These are phyloP conservation scores for Microtus richardsoni DNA, from an alignment of 2,113 vertebrate species.

Conservation along the genomic window DNA sequence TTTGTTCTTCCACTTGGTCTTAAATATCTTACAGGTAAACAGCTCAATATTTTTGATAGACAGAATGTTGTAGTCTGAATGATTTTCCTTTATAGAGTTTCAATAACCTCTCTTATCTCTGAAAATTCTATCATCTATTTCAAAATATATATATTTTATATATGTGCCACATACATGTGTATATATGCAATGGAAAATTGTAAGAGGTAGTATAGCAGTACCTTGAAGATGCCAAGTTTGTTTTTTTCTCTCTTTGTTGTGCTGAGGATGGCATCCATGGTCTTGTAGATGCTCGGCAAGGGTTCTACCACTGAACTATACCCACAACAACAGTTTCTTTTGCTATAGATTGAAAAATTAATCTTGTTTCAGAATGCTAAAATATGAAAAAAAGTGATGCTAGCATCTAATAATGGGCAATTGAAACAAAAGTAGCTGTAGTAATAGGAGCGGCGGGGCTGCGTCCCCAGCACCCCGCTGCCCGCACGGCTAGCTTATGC, in stretches of 20 bases:
- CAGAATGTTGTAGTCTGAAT: background rate
- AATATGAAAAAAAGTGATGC: conserved; percentile 20
- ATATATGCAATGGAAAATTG: background rate
- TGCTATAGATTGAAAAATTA: background rate
- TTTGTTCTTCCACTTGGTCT: background rate
- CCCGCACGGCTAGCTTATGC: too few relatives aligned
- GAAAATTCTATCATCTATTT: background rate
- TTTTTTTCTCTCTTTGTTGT: background rate
- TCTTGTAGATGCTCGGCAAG: background rate
- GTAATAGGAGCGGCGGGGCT: too few relatives aligned
- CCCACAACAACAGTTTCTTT: background rate
- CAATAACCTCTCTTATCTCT: background rate
- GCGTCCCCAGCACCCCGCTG: too few relatives aligned
- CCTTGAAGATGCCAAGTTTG: background rate
- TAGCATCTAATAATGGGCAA: background rate
- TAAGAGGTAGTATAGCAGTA: background rate
- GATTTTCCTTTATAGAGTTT: background rate
- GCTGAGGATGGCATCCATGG: background rate
- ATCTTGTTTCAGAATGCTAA: conserved; percentile 39
- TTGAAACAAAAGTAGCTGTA: background rate
- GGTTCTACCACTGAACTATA: background rate
- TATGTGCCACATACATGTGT: background rate
- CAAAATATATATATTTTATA: background rate
- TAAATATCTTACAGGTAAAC: conserved; percentile 8
- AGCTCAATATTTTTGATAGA: background rate